Base-by-base conservation (phyloP, 1,140 invertebrate genomes). In the Lerema accius region DNA sequence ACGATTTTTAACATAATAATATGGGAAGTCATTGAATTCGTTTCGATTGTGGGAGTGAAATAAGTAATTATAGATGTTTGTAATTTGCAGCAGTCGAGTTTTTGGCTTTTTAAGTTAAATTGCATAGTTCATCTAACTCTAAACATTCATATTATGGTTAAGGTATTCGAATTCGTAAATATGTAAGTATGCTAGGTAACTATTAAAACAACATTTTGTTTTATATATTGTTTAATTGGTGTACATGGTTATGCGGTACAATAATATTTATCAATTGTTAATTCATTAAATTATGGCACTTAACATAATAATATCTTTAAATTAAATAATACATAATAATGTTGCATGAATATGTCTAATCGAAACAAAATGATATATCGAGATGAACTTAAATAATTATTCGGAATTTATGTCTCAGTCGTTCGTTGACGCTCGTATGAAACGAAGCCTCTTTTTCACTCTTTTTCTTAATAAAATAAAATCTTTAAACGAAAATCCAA, bases 261-360 rank as follows among this genome's bases (percentile, higher is more conserved):
- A 85, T 88, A 88, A 82, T 89, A 82, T 79, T 82, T 86, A 85
- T 90, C 82, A 80, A 81, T 87, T 87, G 86, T 90, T 90, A 90
- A 87, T 86, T 89, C 82, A 86, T 90, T 87, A 87, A 90, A 87
- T 88, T 90, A 90, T 89, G 87, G 86, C 87, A 90, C 87, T 89
- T 87, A 90, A 90, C 81, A 82, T 72, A 88, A 86, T 84, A 81
- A 88, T 73, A 86, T 84, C 77, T 80, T 80, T 83, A 75, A 51
- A 76, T 71, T 71, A 76, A 83, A 86, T 73, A 82, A 89, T 87
- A 86, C 73, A 87, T 82, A 83, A 60, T 76, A 64, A 69, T 71
- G 66, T 67, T 67, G 69, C 66, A 78, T 79, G 74, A 69, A 73
- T 80, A 86, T 82, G 80, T 89, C 76, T 73, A 71, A 77, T 73